phyloP scores from a whole-genome alignment of 1,140 invertebrate genomes.

The Himalopsyche phryganea region DNA sequence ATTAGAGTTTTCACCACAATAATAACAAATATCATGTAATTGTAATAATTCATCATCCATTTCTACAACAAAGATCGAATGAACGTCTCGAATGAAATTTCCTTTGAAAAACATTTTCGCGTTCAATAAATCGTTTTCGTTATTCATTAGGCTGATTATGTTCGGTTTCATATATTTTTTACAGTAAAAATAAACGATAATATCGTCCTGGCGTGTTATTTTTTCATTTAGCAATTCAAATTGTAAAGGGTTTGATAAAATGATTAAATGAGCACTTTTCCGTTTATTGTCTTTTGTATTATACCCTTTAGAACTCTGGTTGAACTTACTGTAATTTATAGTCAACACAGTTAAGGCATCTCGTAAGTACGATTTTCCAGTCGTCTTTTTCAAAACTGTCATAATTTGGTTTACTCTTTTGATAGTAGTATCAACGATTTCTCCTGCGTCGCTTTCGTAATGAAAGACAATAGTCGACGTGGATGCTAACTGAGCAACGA shows the following conservation, averaged over 20 bases:
- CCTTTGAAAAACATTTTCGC: slow-evolving; percentile 1
- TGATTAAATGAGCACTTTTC: background rate
- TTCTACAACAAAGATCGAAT: slow-evolving; percentile 14
- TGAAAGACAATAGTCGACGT: too few relatives aligned
- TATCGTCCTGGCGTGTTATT: background rate
- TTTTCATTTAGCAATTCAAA: background rate
- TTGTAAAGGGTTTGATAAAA: slow-evolving; percentile 2
- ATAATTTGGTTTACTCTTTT: too few relatives aligned
- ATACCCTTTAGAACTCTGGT: background rate
- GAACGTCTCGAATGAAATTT: background rate
- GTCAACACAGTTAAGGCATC: too few relatives aligned
- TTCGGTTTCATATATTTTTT: background rate
- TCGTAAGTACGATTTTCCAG: too few relatives aligned
- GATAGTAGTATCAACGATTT: too few relatives aligned
- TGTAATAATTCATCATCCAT: slow-evolving; percentile 3
- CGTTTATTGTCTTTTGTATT: slow-evolving; percentile 2
- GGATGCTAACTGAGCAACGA: too few relatives aligned
- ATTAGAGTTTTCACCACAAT: slow-evolving; percentile 11
- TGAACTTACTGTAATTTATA: too few relatives aligned
- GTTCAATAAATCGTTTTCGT: background rate
- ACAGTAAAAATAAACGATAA: slow-evolving; percentile 7
- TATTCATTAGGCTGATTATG: too few relatives aligned
- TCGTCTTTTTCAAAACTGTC: too few relatives aligned
- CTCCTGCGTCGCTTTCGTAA: too few relatives aligned
- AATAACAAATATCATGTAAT: slow-evolving; percentile 26